These are phyloP conservation scores for Trematomus bernacchii DNA, from an alignment of 2,797 vertebrate species.

Conservation along the genomic window DNA sequence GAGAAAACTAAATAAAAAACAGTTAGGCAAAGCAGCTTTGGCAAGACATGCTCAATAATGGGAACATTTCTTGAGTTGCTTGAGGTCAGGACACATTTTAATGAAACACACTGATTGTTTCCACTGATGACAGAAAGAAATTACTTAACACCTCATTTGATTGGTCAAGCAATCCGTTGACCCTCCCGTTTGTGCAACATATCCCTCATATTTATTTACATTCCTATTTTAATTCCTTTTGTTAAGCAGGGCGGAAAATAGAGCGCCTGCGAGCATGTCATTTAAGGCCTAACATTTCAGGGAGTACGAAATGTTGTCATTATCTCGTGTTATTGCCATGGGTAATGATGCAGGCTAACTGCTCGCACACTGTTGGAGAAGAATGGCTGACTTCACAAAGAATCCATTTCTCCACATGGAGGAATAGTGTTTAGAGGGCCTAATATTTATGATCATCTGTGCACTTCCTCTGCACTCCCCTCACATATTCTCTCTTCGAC, in stretches of 20 bases:
- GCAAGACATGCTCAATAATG: slow-evolving; percentile 1
- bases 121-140: not conserved
- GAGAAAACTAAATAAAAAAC: not conserved
- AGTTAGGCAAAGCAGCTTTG: not conserved
- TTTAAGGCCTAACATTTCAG: slow-evolving; percentile 45
- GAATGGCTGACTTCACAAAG: slow-evolving; percentile 62
- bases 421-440: slow-evolving; percentile 63
- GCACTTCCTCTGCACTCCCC: not conserved
- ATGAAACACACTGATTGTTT: slow-evolving; percentile 5
- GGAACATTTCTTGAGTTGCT: slow-evolving; percentile 6
- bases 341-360: slow-evolving; percentile 70
- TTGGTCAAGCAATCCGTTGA: not conserved
- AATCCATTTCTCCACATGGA: slow-evolving; percentile 65
- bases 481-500: not conserved
- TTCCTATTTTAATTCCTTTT: slow-evolving; percentile 39
- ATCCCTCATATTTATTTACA: slow-evolving; percentile 26
- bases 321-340: slow-evolving; percentile 62
- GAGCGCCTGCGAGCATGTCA: slow-evolving; percentile 24
- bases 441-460: slow-evolving; percentile 48
- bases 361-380: slow-evolving; percentile 55
- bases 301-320: slow-evolving; percentile 59
- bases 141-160: not conserved
- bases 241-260: slow-evolving; percentile 49
- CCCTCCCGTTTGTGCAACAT: not conserved
- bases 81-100: slow-evolving; percentile 29